Base-by-base conservation (phyloP, 1,140 invertebrate species). In the Pseudachorutes palmiensis region DNA sequence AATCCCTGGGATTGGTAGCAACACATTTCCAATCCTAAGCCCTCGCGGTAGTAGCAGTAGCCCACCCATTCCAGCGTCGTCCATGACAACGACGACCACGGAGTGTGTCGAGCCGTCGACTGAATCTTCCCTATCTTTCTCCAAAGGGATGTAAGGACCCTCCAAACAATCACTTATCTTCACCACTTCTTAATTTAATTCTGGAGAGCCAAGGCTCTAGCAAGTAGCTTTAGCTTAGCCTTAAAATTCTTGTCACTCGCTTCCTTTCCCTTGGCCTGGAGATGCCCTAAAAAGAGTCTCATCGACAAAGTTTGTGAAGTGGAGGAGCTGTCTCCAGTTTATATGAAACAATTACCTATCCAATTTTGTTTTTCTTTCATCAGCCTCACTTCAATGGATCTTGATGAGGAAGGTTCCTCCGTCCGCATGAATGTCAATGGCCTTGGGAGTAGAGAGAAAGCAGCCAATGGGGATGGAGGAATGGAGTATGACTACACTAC, bases 401-500 rank as follows among this genome's bases (percentile, higher is more conserved):
- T 61, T 26, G 59, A 61, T n/a, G 59, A 61, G 31, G 59, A 32
- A 26, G 24, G 36, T 5, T 41, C 36, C 55, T 58, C 55, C 28
- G 55, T 61, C 24, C 22, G 62, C 16, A 12, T 49, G 24, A 69
- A 69, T 55, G 62, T 51, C 0, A 41, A 51, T 31, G 36, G 29
- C 26, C 3, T 28, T 51, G 51, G 51, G 51, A 55, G 51, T 55
- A 9, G 51, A 19, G 51, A 55, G 51, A 45, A 65, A 2, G 62
- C 31, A 14, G 70, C 58, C 29, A 28, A 29, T 22, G 45, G 45
- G 9, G 59, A n/a, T n/a, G 62, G 61, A 41, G 48, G 0, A 64
- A 61, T 12, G 74, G 72, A 75, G 1, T 72, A 91, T 73, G 90
- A 88, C 33, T 93, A 93, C 77, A 92, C 90, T 0, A 92, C 91